Conservation (phyloP, 2,888 invertebrate species). For the Coelopa pilipes region DNA sequence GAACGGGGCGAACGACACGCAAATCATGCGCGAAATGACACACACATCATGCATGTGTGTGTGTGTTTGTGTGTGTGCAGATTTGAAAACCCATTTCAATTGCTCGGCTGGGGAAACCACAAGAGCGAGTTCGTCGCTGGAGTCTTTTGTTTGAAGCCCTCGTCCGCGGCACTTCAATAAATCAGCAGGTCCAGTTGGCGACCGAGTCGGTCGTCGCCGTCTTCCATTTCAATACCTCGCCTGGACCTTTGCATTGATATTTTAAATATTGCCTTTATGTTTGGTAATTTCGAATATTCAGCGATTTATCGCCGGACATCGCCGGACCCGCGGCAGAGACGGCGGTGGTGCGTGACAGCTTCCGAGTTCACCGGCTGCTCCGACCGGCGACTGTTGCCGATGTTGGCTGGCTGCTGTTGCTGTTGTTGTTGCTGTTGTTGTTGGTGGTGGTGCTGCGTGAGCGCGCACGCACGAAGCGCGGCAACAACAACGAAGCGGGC, state of each 20-base stretch:
- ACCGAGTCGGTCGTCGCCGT: too few relatives aligned
- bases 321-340: too few relatives aligned
- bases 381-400: background rate
- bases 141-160: constrained; percentile 16
- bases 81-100: background rate
- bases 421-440: too few relatives aligned
- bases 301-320: too few relatives aligned
- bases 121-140: background rate
- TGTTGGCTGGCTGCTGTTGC: background rate
- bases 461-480: background rate
- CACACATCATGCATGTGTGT: background rate
- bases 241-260: too few relatives aligned
- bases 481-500: background rate
- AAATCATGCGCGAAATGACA: background rate
- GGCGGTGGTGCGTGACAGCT: constrained; percentile 6
- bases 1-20: background rate
- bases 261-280: too few relatives aligned
- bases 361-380: constrained; percentile 4
- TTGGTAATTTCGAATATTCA: too few relatives aligned
- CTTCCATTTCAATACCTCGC: too few relatives aligned
- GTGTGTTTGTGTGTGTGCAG: too few relatives aligned
- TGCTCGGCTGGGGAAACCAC: background rate
- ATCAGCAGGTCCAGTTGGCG: too few relatives aligned
- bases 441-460: background rate
- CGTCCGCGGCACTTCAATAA: too few relatives aligned